Evolutionary conservation across 2,797 vertebrate species (phyloP).

Genomic region (Phalloptychus januarius): DNA sequence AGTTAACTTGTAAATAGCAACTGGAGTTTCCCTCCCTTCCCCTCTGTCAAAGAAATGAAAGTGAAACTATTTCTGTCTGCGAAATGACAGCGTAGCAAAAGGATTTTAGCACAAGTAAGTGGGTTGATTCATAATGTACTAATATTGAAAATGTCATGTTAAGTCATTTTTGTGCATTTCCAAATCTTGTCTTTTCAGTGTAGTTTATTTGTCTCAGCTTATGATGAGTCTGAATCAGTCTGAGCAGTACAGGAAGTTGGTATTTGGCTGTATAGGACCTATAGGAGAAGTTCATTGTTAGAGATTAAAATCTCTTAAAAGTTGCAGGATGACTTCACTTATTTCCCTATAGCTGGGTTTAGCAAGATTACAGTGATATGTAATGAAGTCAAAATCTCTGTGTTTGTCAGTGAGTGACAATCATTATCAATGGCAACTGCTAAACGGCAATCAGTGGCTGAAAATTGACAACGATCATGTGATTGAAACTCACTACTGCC

Average conservation of each 20-base stretch:
- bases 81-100: not conserved
- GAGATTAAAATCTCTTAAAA: not conserved
- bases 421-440: slow-evolving; percentile 69
- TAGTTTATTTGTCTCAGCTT: not conserved
- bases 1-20: not conserved
- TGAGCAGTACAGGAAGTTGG: not conserved
- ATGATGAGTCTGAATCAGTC: slow-evolving; percentile 23
- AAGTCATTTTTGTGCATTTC: not conserved
- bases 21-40: not conserved
- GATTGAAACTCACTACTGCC: slow-evolving; percentile 78
- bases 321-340: not conserved
- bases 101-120: slow-evolving; percentile 1
- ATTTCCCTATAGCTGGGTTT: not conserved
- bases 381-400: not conserved
- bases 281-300: not conserved
- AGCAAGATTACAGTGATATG: not conserved
- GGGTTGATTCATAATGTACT: not conserved
- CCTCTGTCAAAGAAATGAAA: slow-evolving; percentile 5
- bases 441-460: slow-evolving; percentile 44
- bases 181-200: not conserved
- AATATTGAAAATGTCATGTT: not conserved
- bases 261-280: not conserved
- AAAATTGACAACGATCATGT: slow-evolving; percentile 64
- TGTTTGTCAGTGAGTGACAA: slow-evolving; percentile 48
- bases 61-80: not conserved